Percentiles rank a stretch among this genome's conserved stretches.
These are phyloP conservation scores for Netelia melanura DNA, from an alignment of 2,888 invertebrate species.

Conservation along the genomic window DNA sequence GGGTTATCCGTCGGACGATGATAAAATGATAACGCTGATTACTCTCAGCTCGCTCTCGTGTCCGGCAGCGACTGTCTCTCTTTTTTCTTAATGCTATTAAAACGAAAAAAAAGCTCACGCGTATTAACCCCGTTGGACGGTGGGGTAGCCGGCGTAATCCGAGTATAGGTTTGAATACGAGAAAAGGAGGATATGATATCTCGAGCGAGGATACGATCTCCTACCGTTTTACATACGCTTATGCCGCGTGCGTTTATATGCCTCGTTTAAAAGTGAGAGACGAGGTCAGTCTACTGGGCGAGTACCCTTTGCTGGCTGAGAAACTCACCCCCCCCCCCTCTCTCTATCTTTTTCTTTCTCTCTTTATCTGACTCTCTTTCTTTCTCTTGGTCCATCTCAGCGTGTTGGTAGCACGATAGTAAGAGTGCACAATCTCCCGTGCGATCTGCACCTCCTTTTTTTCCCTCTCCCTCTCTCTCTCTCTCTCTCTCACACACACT, in stretches of 20 bases:
- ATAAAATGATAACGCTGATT: too few species aligned
- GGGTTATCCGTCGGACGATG: too few species aligned
- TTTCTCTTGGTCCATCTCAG: background rate
- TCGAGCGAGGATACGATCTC: slow-evolving; percentile 67
- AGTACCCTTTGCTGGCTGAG: slow-evolving; percentile 59
- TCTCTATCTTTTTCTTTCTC: slow-evolving; percentile 30
- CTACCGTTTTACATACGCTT: slow-evolving; percentile 67
- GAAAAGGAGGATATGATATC: slow-evolving; percentile 66
- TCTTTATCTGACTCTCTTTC: slow-evolving; percentile 35
- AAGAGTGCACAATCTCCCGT: slow-evolving; percentile 63
- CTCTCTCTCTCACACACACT: too few species aligned
- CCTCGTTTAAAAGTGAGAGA: slow-evolving; percentile 70
- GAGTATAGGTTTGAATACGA: slow-evolving; percentile 58
- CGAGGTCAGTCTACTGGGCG: slow-evolving; percentile 66
- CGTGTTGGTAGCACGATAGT: slow-evolving; percentile 14
- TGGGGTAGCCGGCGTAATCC: slow-evolving; percentile 15
- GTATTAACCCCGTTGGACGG: too few species aligned
- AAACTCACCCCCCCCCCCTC: slow-evolving; percentile 44
- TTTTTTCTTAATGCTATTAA: too few species aligned
- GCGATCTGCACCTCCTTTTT: slow-evolving; percentile 66
- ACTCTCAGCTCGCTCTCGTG: too few species aligned
- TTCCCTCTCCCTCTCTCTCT: slow-evolving; percentile 8
- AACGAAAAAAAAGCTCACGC: too few species aligned
- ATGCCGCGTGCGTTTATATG: slow-evolving; percentile 66
- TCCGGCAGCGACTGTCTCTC: too few species aligned